These are phyloP conservation scores for Chelon labrosus DNA, from an alignment of 2,797 vertebrate genomes.

Conservation along the genomic window DNA sequence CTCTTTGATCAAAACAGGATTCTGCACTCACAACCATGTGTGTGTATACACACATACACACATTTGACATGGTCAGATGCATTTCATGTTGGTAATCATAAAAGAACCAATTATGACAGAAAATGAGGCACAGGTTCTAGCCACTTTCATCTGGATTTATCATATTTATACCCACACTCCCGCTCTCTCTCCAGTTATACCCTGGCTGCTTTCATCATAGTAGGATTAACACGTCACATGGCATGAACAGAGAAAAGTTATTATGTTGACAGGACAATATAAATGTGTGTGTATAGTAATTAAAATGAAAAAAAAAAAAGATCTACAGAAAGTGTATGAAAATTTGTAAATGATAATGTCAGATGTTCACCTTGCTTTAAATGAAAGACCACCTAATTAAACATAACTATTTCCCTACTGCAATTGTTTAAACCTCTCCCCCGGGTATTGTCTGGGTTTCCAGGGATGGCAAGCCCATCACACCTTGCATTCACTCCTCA, in stretches of 20 bases:
- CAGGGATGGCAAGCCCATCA: too few relatives aligned
- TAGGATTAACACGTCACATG: constrained; percentile 17
- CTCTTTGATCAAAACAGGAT: constrained; percentile 60
- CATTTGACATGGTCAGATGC: constrained; percentile 60
- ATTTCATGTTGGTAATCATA: constrained; percentile 61
- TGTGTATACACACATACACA: not conserved
- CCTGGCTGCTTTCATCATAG: constrained; percentile 22
- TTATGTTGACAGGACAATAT: too few relatives aligned
- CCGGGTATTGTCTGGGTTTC: not conserved
- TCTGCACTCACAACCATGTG: constrained; percentile 4
- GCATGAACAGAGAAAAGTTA: constrained; percentile 1
- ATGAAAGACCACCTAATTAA: not conserved
- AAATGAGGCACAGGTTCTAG: constrained; percentile 61
- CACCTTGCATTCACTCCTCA: not conserved
- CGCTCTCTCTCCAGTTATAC: constrained; percentile 6
- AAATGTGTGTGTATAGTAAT: too few relatives aligned
- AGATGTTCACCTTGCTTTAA: not conserved
- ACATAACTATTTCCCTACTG: not conserved
- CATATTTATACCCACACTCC: constrained; percentile 8
- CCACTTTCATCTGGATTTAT: constrained; percentile 46
- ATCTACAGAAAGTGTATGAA: not conserved
- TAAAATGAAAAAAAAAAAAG: too few relatives aligned
- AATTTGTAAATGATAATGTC: not conserved
- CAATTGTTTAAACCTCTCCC: not conserved
- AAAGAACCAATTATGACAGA: constrained; percentile 62